These are phyloP conservation scores for Pseudomugil gertrudae DNA, from an alignment of 2,797 vertebrate genomes.

Conservation along the genomic window DNA sequence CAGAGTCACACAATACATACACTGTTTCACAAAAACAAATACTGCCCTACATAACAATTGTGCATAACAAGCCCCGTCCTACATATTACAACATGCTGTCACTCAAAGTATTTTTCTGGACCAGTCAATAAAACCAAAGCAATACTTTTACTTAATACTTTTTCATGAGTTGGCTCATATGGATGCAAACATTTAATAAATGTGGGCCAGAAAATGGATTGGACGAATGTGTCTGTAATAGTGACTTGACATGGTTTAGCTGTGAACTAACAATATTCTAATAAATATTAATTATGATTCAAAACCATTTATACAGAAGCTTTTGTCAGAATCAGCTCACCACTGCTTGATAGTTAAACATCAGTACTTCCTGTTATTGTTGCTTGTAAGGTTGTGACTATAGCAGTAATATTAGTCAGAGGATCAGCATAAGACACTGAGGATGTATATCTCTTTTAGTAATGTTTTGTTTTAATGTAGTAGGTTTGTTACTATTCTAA, in stretches of 20 bases:
- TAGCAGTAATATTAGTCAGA: not conserved
- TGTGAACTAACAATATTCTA: no score
- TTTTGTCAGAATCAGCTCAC: not conserved
- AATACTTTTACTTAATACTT: not conserved
- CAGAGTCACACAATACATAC: constrained; percentile 2
- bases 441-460: not conserved
- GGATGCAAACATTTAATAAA: no score
- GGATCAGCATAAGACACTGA: no score
- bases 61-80: not conserved
- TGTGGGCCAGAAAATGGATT: no score
- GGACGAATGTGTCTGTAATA: no score
- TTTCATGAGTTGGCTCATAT: no score
- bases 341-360: not conserved
- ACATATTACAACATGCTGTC: not conserved
- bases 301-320: not conserved
- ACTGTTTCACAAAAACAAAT: not conserved
- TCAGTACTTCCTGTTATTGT: not conserved
- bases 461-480: not conserved
- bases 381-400: not conserved
- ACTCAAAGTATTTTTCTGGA: not conserved
- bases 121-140: not conserved
- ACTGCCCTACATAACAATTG: not conserved
- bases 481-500: not conserved
- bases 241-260: no score
- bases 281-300: not conserved